These are phyloP conservation scores for Oreocharis arfaki DNA, from an alignment of 2,113 vertebrate genomes.

Conservation along the genomic window DNA sequence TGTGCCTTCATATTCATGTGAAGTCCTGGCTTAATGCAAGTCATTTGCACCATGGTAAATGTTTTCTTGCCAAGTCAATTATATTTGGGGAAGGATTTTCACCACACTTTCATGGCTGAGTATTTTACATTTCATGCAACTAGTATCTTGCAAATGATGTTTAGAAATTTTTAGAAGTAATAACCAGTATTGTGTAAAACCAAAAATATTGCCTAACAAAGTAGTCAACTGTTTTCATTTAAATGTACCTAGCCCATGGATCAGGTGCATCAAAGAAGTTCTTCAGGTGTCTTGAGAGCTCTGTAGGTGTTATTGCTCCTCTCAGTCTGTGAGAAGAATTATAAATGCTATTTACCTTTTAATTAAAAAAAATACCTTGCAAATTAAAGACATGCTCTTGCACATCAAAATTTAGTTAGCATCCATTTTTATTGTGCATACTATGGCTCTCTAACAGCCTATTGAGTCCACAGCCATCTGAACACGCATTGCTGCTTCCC, in stretches of 20 bases:
- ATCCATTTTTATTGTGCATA: slow-evolving; percentile 58
- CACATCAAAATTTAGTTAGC: slow-evolving; percentile 70
- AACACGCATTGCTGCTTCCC: not conserved
- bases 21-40: not conserved
- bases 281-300: slow-evolving; percentile 44
- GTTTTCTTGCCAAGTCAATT: not conserved
- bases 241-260: slow-evolving; percentile 50
- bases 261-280: slow-evolving; percentile 58
- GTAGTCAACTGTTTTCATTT: slow-evolving; percentile 19
- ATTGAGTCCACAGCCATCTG: slow-evolving; percentile 27
- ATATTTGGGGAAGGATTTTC: not conserved
- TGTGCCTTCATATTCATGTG: not conserved
- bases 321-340: slow-evolving; percentile 71
- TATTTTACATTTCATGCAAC: not conserved
- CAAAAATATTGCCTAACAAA: not conserved
- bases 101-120: not conserved
- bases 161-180: slow-evolving; percentile 41
- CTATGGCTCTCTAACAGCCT: slow-evolving; percentile 29
- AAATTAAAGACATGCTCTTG: slow-evolving; percentile 75
- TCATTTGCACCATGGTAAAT: not conserved
- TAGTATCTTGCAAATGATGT: not conserved
- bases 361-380: slow-evolving; percentile 74
- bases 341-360: slow-evolving; percentile 76
- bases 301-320: slow-evolving; percentile 65
- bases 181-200: slow-evolving; percentile 40